Conservation (phyloP, 2,797 vertebrate species). For the Spheniscus humboldti region DNA sequence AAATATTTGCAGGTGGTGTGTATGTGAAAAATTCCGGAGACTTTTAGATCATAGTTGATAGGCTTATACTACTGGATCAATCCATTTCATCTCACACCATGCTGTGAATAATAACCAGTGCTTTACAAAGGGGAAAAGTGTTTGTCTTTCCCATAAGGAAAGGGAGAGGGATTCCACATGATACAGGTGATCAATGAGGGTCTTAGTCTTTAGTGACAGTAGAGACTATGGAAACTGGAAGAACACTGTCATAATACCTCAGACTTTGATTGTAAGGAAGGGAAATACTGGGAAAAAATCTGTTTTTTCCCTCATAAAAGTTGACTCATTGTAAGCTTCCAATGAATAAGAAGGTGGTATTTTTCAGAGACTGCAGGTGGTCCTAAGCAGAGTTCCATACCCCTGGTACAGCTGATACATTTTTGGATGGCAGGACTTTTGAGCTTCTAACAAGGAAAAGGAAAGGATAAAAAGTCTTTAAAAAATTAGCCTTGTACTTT, state of each 20-base stretch:
- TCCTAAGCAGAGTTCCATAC: neutral
- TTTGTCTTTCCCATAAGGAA: neutral
- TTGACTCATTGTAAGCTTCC: neutral
- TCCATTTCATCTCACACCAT: neutral
- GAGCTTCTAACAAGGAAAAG: neutral
- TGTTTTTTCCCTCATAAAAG: neutral
- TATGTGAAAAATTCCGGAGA: neutral
- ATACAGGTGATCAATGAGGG: neutral
- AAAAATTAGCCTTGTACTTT: neutral
- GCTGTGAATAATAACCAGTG: neutral
- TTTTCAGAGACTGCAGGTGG: neutral
- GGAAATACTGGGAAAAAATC: neutral
- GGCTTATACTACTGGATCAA: neutral
- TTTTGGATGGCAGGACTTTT: neutral
- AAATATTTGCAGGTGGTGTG: neutral
- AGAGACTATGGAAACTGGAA: neutral
- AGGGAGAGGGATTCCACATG: neutral
- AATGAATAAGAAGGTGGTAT: neutral
- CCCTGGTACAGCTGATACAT: neutral
- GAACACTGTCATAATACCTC: neutral
- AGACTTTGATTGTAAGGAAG: neutral
- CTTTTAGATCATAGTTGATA: neutral
- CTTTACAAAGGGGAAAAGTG: neutral
- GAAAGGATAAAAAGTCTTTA: neutral
- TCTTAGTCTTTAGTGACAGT: neutral